These are phyloP conservation scores for Eristalis tenax DNA, from an alignment of 2,888 invertebrate genomes.

Conservation along the genomic window DNA sequence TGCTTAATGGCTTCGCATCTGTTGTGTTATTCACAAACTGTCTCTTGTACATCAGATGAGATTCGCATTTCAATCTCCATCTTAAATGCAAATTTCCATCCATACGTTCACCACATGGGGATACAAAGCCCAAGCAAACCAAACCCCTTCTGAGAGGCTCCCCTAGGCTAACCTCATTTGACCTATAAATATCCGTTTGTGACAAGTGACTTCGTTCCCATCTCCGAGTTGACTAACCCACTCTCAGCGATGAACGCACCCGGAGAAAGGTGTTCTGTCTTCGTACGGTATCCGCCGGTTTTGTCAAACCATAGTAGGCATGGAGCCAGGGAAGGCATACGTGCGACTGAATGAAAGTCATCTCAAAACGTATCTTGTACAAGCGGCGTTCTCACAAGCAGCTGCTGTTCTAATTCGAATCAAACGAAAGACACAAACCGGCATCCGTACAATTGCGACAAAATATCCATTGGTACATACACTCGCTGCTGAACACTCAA, in stretches of 20 bases:
- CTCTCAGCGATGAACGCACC: background rate
- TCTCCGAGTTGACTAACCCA: background rate
- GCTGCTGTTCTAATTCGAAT: background rate
- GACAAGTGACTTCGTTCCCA: background rate
- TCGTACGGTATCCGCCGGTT: background rate
- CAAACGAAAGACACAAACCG: background rate
- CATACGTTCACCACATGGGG: background rate
- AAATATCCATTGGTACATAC: background rate
- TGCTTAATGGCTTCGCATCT: too few species aligned
- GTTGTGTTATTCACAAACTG: too few species aligned
- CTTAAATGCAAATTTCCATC: background rate
- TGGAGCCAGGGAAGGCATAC: background rate
- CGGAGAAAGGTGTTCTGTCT: background rate
- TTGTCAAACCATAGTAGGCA: background rate
- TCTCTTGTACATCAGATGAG: background rate
- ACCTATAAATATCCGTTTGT: background rate
- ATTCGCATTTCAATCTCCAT: too few species aligned
- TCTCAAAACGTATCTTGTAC: background rate
- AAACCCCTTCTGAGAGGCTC: background rate
- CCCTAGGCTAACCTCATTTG: background rate
- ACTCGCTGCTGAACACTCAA: too few species aligned
- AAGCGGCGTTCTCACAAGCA: background rate
- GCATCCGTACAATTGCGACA: background rate
- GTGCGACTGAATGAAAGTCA: background rate
- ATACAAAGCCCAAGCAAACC: background rate